Evolutionary conservation across 2,797 vertebrate genomes (phyloP).

Genomic region (Cynopterus sphinx): DNA sequence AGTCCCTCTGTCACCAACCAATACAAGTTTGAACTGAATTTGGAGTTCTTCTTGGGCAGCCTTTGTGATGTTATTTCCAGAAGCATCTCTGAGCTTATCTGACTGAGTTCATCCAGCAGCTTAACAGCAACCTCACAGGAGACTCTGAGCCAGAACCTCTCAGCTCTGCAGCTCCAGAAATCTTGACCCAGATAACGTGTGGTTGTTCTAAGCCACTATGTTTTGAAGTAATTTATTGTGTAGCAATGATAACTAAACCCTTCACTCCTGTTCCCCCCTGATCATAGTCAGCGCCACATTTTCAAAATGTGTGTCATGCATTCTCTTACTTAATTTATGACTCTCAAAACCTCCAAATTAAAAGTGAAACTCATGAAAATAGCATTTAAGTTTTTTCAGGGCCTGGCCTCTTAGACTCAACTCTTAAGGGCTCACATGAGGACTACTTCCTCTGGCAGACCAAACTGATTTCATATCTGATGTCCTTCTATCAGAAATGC

Average conservation of each 20-base stretch:
- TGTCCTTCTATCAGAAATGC: neutral
- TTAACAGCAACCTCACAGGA: fast-evolving
- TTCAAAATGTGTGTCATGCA: neutral
- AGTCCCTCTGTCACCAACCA: too few species aligned
- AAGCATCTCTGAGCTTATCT: neutral
- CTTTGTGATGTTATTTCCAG: neutral
- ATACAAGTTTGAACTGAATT: too few species aligned
- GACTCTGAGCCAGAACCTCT: neutral
- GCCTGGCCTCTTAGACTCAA: neutral
- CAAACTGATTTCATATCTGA: neutral
- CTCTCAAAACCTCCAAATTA: neutral
- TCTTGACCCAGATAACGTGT: neutral
- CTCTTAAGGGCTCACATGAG: neutral
- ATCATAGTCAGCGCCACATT: neutral
- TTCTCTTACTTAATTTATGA: neutral
- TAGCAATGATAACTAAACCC: neutral
- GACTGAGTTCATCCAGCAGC: neutral
- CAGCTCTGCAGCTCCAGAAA: neutral
- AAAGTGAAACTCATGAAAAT: neutral
- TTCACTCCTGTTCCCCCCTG: neutral
- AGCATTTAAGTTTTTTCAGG: neutral
- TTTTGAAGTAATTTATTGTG: neutral
- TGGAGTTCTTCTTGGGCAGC: too few species aligned
- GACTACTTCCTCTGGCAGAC: neutral
- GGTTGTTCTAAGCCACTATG: neutral